Evolutionary conservation across 2,113 vertebrate species (phyloP).

Genomic region (Centropus bengalensis): DNA sequence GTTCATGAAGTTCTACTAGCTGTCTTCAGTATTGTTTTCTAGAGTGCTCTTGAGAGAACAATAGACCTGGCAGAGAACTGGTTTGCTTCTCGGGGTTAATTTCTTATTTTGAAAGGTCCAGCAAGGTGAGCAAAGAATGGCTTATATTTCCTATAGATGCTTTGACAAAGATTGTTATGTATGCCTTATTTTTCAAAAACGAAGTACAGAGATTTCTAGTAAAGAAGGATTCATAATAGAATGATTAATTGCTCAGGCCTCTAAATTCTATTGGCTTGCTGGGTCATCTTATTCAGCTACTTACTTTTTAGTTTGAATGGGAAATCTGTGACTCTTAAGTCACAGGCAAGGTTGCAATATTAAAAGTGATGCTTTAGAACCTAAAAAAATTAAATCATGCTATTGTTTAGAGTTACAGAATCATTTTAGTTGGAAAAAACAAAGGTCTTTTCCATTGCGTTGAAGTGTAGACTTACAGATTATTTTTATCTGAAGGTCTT

Average conservation of each 20-base stretch:
- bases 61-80: neutral
- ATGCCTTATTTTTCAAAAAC: neutral
- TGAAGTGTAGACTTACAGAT: neutral
- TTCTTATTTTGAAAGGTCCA: neutral
- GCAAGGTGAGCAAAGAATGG: neutral
- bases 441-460: too few relatives aligned
- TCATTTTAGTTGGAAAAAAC: too few relatives aligned
- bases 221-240: neutral
- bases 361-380: neutral
- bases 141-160: neutral
- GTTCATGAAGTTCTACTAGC: neutral
- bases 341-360: neutral
- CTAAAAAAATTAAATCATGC: neutral
- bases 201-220: neutral
- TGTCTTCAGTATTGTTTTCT: neutral
- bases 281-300: neutral
- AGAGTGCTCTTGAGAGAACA: neutral
- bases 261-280: neutral
- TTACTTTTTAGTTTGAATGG: neutral
- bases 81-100: neutral
- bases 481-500: neutral
- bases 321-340: neutral
- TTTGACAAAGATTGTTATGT: neutral
- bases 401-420: neutral
- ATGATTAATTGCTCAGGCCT: neutral